A percentile compares a stretch with the other conserved stretches of the same genome.
Conservation (phyloP, 35 echinoderm and acorn worm species). For the Apostichopus japonicus region DNA sequence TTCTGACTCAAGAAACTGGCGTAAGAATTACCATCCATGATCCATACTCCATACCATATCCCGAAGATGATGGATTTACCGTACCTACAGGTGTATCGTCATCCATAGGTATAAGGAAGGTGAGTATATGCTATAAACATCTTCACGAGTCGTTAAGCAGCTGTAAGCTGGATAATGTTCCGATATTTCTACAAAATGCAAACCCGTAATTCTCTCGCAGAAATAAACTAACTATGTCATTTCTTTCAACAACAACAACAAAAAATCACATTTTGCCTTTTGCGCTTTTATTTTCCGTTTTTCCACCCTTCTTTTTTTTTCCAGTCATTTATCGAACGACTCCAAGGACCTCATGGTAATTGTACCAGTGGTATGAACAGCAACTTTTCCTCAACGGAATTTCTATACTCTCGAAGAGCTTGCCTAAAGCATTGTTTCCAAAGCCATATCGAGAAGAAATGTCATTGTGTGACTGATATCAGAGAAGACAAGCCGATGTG, state of each 20-base stretch:
- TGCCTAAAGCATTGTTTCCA: conserved; percentile 29
- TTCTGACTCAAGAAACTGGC: conserved; percentile 68
- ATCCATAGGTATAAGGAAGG: conserved; percentile 70
- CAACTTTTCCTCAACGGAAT: conserved; percentile 44
- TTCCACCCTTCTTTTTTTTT: background rate
- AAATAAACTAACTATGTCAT: too few relatives aligned
- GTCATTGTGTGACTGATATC: conserved; percentile 37
- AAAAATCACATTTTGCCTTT: too few relatives aligned
- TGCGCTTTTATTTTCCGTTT: too few relatives aligned
- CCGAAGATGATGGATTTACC: conserved; percentile 77
- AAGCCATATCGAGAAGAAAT: conserved; percentile 22
- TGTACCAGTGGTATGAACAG: conserved; percentile 50
- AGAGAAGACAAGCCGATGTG: conserved; percentile 25
- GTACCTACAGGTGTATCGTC: conserved; percentile 62
- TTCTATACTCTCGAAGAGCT: background rate
- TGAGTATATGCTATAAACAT: conserved; percentile 13
- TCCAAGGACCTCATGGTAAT: conserved; percentile 57
- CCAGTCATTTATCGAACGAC: conserved; percentile 33
- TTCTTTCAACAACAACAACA: too few relatives aligned
- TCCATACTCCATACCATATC: conserved; percentile 59
- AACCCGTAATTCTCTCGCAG: too few relatives aligned
- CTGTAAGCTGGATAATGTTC: too few relatives aligned
- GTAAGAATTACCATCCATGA: conserved; percentile 65
- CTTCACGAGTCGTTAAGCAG: too few relatives aligned
- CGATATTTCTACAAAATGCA: too few relatives aligned